phyloP scores from a whole-genome alignment of 2,797 vertebrate genomes.

The Fistularia commersonii region DNA sequence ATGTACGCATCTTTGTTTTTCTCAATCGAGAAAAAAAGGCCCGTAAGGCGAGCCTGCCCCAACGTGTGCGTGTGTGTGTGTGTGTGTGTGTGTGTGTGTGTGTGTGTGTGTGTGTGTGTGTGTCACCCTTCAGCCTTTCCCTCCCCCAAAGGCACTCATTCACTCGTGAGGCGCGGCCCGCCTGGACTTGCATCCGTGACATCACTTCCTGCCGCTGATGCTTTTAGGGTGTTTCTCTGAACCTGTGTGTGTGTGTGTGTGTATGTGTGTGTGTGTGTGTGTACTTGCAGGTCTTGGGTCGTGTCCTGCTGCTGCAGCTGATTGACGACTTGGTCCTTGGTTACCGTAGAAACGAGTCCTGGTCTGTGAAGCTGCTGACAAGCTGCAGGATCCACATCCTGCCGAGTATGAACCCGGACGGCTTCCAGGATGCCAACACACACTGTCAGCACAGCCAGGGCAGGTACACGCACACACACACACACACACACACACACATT shows the following conservation, averaged over 20 bases:
- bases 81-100: slow-evolving; percentile 8
- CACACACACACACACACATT: slow-evolving; percentile 3
- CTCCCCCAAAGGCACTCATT: slow-evolving; percentile 23
- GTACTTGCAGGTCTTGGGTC: slow-evolving; percentile 81
- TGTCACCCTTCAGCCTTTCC: slow-evolving; percentile 59
- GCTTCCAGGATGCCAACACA: slow-evolving; percentile 77
- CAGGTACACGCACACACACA: slow-evolving; percentile 69
- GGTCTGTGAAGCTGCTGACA: slow-evolving; percentile 76
- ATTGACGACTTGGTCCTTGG: slow-evolving; percentile 81
- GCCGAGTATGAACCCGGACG: slow-evolving; percentile 95
- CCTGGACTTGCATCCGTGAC: not conserved
- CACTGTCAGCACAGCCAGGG: slow-evolving; percentile 76
- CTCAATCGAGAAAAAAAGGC: no score
- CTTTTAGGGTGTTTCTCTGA: no score
- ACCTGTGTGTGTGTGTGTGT: slow-evolving; percentile 9
- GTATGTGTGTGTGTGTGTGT: slow-evolving; percentile 13
- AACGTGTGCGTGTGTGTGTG: slow-evolving; percentile 28
- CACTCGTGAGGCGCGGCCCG: slow-evolving; percentile 23
- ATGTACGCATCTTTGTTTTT: no score
- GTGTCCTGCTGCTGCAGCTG: slow-evolving; percentile 88
- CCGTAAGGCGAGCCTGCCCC: slow-evolving; percentile 38
- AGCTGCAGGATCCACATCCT: slow-evolving; percentile 88
- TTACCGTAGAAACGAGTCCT: slow-evolving; percentile 70
- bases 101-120: no score
- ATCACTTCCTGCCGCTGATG: not conserved